Evolutionary conservation across 2,113 vertebrate genomes (phyloP), one percentile per base, ranked within the genome.

Genomic region (Suricata suricatta): DNA sequence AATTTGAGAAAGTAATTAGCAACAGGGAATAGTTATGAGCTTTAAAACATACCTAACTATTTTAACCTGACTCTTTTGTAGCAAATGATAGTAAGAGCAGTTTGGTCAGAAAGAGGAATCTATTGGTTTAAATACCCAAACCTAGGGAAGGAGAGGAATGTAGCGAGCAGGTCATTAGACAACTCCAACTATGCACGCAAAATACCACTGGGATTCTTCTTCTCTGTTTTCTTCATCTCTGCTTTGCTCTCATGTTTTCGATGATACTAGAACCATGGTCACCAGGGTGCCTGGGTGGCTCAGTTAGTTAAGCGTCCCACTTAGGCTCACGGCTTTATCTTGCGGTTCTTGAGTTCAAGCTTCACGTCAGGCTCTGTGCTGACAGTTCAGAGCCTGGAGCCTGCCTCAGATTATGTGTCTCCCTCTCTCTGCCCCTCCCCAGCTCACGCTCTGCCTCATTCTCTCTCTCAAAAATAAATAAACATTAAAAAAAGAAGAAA

Each of bases 11-110:
- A 63, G 88, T 71, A 90, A 88, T 41, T 86, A 41, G 80, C 79
- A 93, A 82, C 29, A 83, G 35, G 80, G 74, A 86, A 96, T 87
- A 66, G 19, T 23, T 81, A 31, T 6, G 77, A 89, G 81, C 69
- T 96, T 95, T 50, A 41, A 93, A 95, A 84, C 38, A 94, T 76
- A 66, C 12, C 76, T 81, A 57, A 85, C 83, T 93, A 50, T 97
- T 96, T 94, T 88, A 83, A 94, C 64, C 7, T 3, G 6, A 71
- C 38, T 71, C 50, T 92, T 80, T 76, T 85, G 4, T 23, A 76
- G 41, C 81, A 93, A 88, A 81, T 82, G 80, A 88, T 29, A 66
- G 71, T 92, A 92, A 92, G 16, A 93, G 41, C 5, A 68, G 7
- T 72, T 88, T 71, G 10, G 60, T 33, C 64, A 88, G 90, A 60